These are phyloP conservation scores for Lissocephala sabroskyi DNA, from an alignment of 2,888 invertebrate species.

Conservation along the genomic window DNA sequence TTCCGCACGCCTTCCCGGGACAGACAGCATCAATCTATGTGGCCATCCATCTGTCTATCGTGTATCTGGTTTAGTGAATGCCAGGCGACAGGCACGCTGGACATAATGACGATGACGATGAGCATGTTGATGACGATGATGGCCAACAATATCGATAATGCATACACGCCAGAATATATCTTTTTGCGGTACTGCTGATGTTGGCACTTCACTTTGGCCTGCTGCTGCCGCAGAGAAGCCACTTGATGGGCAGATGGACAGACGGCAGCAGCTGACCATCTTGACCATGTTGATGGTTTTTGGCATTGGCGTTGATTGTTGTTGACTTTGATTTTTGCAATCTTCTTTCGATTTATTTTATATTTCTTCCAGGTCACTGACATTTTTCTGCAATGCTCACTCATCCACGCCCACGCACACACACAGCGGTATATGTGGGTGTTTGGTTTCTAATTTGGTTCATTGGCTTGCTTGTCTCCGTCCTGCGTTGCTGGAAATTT, in stretches of 20 bases:
- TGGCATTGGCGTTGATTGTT: slow-evolving; percentile 42
- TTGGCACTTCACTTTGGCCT: background rate
- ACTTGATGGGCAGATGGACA: background rate
- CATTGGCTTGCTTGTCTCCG: slow-evolving; percentile 6
- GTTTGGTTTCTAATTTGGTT: slow-evolving; percentile 22
- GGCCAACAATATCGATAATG: background rate
- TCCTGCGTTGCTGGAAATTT: slow-evolving; percentile 44
- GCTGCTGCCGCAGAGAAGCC: too few species aligned
- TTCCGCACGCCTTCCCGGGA: too few species aligned
- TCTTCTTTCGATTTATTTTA: slow-evolving; percentile 57
- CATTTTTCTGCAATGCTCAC: slow-evolving; percentile 34
- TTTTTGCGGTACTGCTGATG: background rate
- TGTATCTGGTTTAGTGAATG: slow-evolving; percentile 21
- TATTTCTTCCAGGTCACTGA: slow-evolving; percentile 55
- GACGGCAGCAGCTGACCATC: background rate
- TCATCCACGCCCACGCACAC: background rate
- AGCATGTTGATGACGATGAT: slow-evolving; percentile 21
- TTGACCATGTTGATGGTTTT: slow-evolving; percentile 14
- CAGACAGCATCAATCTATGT: slow-evolving; percentile 26
- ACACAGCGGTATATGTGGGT: slow-evolving; percentile 16
- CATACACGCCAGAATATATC: background rate
- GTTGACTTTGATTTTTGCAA: slow-evolving; percentile 59
- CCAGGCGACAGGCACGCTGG: background rate
- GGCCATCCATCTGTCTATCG: slow-evolving; percentile 27
- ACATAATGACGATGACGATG: background rate